phyloP scores from a whole-genome alignment of 2,797 vertebrate species.

The Anguilla marmorata region DNA sequence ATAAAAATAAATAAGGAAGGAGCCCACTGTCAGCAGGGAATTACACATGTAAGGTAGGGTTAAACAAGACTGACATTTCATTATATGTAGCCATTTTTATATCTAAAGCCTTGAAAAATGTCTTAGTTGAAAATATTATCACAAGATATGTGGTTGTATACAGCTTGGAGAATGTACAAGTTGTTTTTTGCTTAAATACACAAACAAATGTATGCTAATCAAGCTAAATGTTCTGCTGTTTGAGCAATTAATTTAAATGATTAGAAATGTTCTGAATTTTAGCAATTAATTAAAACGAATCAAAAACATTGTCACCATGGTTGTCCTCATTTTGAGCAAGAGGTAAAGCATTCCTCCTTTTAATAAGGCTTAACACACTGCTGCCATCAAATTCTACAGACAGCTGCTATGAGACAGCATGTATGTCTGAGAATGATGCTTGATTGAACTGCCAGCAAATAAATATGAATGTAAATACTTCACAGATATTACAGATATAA shows the following conservation, averaged over 20 bases:
- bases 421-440: neutral
- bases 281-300: neutral
- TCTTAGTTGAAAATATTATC: neutral
- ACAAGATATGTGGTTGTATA: neutral
- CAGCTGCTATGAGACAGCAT: neutral
- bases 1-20: too few species aligned
- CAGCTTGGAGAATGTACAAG: neutral
- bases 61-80: too few species aligned
- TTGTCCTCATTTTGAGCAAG: neutral
- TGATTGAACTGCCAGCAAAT: neutral
- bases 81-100: too few species aligned
- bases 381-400: neutral
- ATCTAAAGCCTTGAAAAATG: too few species aligned
- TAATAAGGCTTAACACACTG: neutral
- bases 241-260: neutral
- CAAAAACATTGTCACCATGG: neutral
- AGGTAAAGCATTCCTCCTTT: neutral
- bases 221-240: neutral
- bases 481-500: neutral
- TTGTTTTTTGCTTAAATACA: neutral
- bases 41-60: too few species aligned
- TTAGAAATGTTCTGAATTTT: neutral
- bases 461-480: neutral
- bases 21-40: too few species aligned
- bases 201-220: neutral